These are phyloP conservation scores for Drosophila percnosoma DNA, from an alignment of 2,888 invertebrate species.

Conservation along the genomic window DNA sequence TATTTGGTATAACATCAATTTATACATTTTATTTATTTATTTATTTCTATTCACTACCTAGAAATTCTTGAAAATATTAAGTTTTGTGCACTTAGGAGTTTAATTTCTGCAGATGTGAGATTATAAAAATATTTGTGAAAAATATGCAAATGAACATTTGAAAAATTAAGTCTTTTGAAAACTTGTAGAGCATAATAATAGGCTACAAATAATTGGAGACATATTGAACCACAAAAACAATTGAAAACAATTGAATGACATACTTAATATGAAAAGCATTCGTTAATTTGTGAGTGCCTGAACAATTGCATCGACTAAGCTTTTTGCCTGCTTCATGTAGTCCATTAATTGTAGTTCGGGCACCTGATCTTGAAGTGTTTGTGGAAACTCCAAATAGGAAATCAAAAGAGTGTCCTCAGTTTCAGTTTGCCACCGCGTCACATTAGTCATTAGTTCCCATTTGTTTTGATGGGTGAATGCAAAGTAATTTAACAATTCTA, in stretches of 20 bases:
- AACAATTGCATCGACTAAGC: conserved; percentile 21
- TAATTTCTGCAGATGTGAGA: neutral
- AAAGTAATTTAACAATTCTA: conserved; percentile 40
- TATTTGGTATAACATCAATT: neutral
- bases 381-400: conserved; percentile 50
- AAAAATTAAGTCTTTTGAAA: too few species aligned
- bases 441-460: conserved; percentile 40
- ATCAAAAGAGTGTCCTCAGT: conserved; percentile 37
- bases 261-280: neutral
- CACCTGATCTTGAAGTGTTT: conserved; percentile 29
- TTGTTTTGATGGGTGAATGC: conserved; percentile 22
- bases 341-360: conserved; percentile 63
- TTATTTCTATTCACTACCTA: neutral
- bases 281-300: neutral
- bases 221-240: neutral
- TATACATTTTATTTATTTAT: neutral
- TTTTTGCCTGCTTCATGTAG: conserved; percentile 43
- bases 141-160: too few species aligned
- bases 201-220: neutral
- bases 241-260: neutral
- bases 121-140: too few species aligned
- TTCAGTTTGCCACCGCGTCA: conserved; percentile 49
- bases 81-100: too few species aligned
- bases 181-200: too few species aligned
- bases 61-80: neutral